A percentile compares a stretch with the other conserved stretches of the same genome.
Evolutionary conservation across 1,140 invertebrate genomes (phyloP).

Genomic region (Radopholus similis): DNA sequence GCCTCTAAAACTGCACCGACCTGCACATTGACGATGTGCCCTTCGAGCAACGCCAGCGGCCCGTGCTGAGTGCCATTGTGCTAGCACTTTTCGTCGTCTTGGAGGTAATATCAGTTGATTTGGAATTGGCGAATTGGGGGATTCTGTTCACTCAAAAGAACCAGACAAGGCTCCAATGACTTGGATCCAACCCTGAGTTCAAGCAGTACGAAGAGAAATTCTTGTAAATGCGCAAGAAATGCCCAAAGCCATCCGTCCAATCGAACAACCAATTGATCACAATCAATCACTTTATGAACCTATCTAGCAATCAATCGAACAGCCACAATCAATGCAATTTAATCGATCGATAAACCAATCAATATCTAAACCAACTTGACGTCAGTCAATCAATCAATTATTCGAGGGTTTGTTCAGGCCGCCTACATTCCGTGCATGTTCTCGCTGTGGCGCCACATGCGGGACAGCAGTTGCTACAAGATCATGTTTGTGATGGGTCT

Average conservation of each 20-base stretch:
- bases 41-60: not conserved
- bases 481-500: slow-evolving; percentile 25
- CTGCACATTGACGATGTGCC: not conserved
- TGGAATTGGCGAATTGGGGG: not conserved
- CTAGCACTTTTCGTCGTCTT: not conserved
- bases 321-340: not conserved
- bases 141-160: too few species aligned
- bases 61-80: not conserved
- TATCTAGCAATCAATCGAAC: too few species aligned
- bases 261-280: too few species aligned
- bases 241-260: too few species aligned
- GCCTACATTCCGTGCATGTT: slow-evolving; percentile 11
- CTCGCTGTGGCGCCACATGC: not conserved
- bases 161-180: too few species aligned
- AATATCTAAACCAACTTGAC: not conserved
- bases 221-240: too few species aligned
- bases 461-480: slow-evolving; percentile 11
- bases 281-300: too few species aligned
- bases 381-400: too few species aligned
- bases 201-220: too few species aligned
- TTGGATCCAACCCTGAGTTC: too few species aligned
- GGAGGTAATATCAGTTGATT: not conserved
- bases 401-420: not conserved
- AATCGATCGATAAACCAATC: not conserved
- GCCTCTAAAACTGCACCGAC: not conserved